Percentiles rank a stretch among this genome's conserved stretches.
Evolutionary conservation across 2,888 invertebrate species (phyloP).

Genomic region (Hydroisotoma schaefferi): DNA sequence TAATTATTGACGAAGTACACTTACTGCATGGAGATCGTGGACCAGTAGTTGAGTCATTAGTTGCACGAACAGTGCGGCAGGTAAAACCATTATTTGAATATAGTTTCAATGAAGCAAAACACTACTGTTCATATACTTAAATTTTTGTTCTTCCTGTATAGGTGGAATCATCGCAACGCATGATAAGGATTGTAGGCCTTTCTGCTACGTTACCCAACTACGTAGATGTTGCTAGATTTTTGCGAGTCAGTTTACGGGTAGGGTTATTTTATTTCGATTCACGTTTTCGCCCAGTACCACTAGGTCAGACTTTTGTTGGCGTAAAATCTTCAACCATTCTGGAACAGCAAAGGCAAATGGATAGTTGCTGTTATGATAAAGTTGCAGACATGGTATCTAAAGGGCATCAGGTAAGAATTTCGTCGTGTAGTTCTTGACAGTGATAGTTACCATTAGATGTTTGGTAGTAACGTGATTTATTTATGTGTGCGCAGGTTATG

Average conservation of each 20-base stretch:
- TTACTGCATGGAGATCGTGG: constrained; percentile 94
- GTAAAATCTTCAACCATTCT: constrained; percentile 65
- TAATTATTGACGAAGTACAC: constrained; percentile 97
- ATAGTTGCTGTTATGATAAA: constrained; percentile 89
- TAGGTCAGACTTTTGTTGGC: constrained; percentile 87
- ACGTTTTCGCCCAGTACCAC: constrained; percentile 90
- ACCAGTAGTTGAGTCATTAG: constrained; percentile 94
- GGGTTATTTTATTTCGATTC: constrained; percentile 94
- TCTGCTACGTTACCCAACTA: constrained; percentile 98
- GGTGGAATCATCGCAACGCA: constrained; percentile 83
- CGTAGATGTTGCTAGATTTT: constrained; percentile 88
- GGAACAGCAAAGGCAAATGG: constrained; percentile 71
- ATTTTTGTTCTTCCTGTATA: constrained; percentile 40
- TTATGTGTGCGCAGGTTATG: constrained; percentile 27
- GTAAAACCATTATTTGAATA: constrained; percentile 50
- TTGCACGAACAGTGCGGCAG: constrained; percentile 90
- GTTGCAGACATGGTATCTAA: constrained; percentile 77
- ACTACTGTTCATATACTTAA: not conserved
- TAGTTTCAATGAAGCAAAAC: not conserved
- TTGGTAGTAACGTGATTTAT: constrained; percentile 1
- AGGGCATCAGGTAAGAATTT: constrained; percentile 74
- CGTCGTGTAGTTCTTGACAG: too few species aligned
- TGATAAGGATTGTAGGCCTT: constrained; percentile 94
- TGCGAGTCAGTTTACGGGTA: constrained; percentile 85
- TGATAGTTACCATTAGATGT: too few species aligned